phyloP scores from a whole-genome alignment of 2,113 vertebrate species.

The Bufo gargarizans region DNA sequence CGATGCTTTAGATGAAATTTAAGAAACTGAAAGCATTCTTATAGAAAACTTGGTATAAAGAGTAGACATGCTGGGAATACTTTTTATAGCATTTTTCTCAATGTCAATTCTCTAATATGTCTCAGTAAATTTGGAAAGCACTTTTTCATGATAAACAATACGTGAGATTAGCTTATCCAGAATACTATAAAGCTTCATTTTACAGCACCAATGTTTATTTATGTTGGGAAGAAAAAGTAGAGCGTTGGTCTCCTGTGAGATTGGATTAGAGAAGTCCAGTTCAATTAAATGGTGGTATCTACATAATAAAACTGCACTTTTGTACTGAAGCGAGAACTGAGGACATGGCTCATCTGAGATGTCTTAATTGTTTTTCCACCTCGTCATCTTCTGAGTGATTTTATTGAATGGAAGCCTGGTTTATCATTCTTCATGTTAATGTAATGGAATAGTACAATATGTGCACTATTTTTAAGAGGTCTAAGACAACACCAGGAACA shows the following conservation, averaged over 20 bases:
- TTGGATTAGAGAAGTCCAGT: slow-evolving; percentile 20
- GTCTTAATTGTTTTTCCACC: slow-evolving; percentile 24
- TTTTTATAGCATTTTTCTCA: slow-evolving; percentile 13
- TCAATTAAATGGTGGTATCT: slow-evolving; percentile 40
- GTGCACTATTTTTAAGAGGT: too few relatives aligned
- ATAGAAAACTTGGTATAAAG: slow-evolving; percentile 33
- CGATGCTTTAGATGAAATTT: slow-evolving; percentile 36
- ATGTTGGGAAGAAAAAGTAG: slow-evolving; percentile 15
- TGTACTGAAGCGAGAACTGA: background rate
- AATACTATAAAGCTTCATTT: slow-evolving; percentile 23
- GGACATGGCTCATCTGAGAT: background rate
- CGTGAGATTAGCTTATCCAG: slow-evolving; percentile 45
- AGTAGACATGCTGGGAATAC: slow-evolving; percentile 30
- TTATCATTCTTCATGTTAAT: background rate
- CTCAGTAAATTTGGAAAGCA: slow-evolving; percentile 35
- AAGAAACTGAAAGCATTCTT: slow-evolving; percentile 48
- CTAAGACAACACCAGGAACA: too few relatives aligned
- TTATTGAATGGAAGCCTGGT: background rate
- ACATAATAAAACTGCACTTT: slow-evolving; percentile 35
- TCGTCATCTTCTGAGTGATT: background rate
- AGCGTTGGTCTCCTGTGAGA: slow-evolving; percentile 35
- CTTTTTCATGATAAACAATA: slow-evolving; percentile 49
- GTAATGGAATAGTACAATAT: background rate
- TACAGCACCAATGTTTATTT: slow-evolving; percentile 23
- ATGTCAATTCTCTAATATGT: slow-evolving; percentile 50